These are phyloP conservation scores for Parus major DNA, from an alignment of 2,113 vertebrate species.

Conservation along the genomic window DNA sequence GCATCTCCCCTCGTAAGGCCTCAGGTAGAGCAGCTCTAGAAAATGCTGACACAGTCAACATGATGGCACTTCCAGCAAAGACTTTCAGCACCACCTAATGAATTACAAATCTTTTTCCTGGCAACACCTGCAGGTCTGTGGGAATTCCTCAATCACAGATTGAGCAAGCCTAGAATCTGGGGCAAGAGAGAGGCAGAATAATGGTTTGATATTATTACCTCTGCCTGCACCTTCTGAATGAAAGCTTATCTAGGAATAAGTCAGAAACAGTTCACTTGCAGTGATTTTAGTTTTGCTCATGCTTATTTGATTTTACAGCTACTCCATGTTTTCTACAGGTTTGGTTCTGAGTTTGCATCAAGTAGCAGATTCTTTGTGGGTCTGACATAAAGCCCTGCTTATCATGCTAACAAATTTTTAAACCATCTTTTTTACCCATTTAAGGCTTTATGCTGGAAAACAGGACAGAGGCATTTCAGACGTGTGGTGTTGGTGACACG, in stretches of 20 bases:
- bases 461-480: background rate
- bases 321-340: background rate
- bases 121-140: background rate
- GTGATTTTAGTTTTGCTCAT: background rate
- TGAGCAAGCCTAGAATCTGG: background rate
- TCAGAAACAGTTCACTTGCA: background rate
- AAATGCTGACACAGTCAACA: background rate
- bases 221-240: background rate
- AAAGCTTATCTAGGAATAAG: background rate
- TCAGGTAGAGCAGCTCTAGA: background rate
- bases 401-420: background rate
- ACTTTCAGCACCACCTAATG: constrained; percentile 36
- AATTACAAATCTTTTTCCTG: background rate
- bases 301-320: background rate
- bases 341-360: background rate
- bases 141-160: background rate
- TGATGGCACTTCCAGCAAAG: background rate
- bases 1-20: background rate
- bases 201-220: background rate
- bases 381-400: background rate
- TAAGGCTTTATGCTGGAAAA: background rate
- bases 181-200: background rate
- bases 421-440: background rate
- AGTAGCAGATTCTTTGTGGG: background rate
- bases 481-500: accelerated